phyloP scores from a whole-genome alignment of 53 echinoderm and acorn worm species.

The Hippasteria phrygiana region DNA sequence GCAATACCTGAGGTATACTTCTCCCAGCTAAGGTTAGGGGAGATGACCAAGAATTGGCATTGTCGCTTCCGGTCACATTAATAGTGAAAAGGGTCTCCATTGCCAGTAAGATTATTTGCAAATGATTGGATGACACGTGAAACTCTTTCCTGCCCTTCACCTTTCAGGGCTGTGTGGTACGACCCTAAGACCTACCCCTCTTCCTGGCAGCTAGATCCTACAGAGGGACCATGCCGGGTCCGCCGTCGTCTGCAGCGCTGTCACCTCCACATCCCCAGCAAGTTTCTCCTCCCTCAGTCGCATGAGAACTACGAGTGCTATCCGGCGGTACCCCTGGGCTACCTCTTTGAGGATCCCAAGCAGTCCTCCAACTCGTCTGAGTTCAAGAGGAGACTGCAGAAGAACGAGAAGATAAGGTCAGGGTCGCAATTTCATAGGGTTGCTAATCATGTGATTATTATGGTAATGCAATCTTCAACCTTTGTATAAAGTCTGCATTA shows the following conservation, averaged over 20 bases:
- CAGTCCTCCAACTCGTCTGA: slow-evolving; percentile 84
- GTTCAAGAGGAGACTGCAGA: slow-evolving; percentile 90
- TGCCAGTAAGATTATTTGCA: too few species aligned
- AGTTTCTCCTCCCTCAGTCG: slow-evolving; percentile 79
- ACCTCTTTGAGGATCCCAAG: slow-evolving; percentile 79
- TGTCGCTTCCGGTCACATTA: too few species aligned
- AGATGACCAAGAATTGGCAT: too few species aligned
- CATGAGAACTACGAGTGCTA: slow-evolving; percentile 37
- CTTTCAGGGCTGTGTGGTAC: slow-evolving; percentile 88
- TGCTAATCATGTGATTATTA: too few species aligned
- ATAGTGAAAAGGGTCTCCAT: too few species aligned
- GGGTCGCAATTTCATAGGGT: too few species aligned
- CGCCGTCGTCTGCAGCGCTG: slow-evolving; percentile 86
- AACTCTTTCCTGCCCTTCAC: background rate
- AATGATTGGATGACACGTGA: too few species aligned
- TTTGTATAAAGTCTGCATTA: too few species aligned
- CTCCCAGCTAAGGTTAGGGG: too few species aligned
- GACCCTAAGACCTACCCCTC: slow-evolving; percentile 81
- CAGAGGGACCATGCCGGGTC: slow-evolving; percentile 93
- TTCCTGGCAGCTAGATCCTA: slow-evolving; percentile 95
- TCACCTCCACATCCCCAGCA: slow-evolving; percentile 78
- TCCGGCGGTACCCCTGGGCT: slow-evolving; percentile 69
- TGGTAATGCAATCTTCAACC: too few species aligned
- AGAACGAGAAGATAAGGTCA: slow-evolving; percentile 98
- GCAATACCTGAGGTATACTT: too few species aligned